A percentile compares a stretch with the other conserved stretches of the same genome.
Conservation (phyloP, 2,797 vertebrate genomes). For the Darevskia nairensis region DNA sequence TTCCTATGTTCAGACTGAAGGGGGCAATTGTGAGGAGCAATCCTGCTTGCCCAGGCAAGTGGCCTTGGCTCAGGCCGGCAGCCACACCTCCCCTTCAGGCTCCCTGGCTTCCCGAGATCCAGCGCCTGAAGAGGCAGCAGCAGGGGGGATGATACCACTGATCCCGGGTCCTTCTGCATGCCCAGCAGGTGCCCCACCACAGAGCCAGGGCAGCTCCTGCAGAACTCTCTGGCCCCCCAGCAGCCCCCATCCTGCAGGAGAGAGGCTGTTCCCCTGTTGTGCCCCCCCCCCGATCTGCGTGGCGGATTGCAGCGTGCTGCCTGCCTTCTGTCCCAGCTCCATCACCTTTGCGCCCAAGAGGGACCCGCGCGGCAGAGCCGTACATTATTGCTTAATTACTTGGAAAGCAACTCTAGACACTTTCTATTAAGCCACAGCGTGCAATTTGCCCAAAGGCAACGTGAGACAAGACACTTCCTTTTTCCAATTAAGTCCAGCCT, state of each 20-base stretch:
- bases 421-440: constrained; percentile 14
- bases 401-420: constrained; percentile 18
- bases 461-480: background rate
- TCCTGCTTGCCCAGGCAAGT: background rate
- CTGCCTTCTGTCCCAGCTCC: background rate
- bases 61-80: too few relatives aligned
- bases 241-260: too few relatives aligned
- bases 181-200: background rate
- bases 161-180: background rate
- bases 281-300: background rate
- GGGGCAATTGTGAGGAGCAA: background rate
- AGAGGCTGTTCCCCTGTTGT: background rate
- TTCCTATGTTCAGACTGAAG: background rate
- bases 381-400: constrained; percentile 35
- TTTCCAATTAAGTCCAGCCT: constrained; percentile 21
- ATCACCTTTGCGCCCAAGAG: background rate
- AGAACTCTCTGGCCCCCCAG: too few relatives aligned
- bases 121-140: background rate
- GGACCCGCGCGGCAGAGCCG: background rate
- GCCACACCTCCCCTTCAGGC: background rate
- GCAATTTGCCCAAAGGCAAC: background rate
- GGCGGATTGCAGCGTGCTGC: background rate
- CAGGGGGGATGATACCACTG: background rate
- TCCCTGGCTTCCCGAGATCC: background rate
- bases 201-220: background rate